phyloP scores from a whole-genome alignment of 2,888 invertebrate species.

The Ormia ochracea region DNA sequence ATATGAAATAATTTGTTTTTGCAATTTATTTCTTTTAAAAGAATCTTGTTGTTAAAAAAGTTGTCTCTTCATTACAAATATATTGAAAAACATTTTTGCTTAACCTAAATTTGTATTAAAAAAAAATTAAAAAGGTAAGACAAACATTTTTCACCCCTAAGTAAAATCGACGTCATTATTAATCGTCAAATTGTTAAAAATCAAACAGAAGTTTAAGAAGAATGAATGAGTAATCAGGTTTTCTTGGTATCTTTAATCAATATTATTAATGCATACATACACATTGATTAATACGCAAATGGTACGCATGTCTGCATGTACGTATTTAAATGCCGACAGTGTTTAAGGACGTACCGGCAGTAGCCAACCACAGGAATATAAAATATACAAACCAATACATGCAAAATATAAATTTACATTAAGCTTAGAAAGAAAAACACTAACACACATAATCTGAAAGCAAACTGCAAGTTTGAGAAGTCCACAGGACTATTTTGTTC shows the following conservation, averaged over 20 bases:
- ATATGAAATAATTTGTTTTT: not conserved
- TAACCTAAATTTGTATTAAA: not conserved
- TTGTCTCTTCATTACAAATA: not conserved
- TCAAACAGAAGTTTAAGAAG: constrained; percentile 13
- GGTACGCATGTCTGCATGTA: constrained; percentile 44
- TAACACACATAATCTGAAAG: not conserved
- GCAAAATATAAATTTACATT: constrained; percentile 31
- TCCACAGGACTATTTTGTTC: not conserved
- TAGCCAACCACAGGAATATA: not conserved
- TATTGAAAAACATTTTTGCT: not conserved
- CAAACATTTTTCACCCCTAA: not conserved
- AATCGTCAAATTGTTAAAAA: constrained; percentile 30
- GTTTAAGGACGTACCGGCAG: not conserved
- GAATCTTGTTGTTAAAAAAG: not conserved
- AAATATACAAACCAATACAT: constrained; percentile 27
- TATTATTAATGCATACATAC: not conserved
- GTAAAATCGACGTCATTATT: constrained; percentile 27
- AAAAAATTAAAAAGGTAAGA: not conserved
- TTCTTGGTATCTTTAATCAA: constrained; percentile 10
- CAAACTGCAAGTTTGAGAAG: not conserved
- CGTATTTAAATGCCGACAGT: constrained; percentile 40
- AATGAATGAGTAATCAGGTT: constrained; percentile 5
- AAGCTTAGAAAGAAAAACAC: too few relatives aligned
- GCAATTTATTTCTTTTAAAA: not conserved
- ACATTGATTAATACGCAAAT: constrained; percentile 41